Evolutionary conservation across 1,140 invertebrate genomes (phyloP), one percentile per base, ranked within the genome.

Genomic region (Drosophila equinoxialis): DNA sequence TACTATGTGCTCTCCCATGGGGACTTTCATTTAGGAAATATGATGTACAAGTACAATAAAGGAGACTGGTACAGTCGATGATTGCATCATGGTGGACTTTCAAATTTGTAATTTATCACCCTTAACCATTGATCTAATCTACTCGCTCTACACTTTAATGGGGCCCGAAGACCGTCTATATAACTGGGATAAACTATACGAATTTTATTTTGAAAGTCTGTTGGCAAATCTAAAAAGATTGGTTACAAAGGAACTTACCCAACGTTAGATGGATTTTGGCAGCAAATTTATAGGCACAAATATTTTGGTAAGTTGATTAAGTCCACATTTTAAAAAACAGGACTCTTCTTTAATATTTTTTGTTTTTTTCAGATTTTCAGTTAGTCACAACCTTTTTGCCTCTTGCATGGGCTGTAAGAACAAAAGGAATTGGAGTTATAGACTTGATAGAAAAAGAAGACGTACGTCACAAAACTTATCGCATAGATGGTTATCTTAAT

Each of bases 41-140:
- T 80, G 61, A 82, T 89, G 84, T 84, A 84, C n/a, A 83, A 87
- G 62, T 54, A 77, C 11, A 37, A 74, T 11, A 11, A 11, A 58
- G 5, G 37, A 20, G 13, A 58, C 58, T 20, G 58, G 55, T 45
- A 37, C 20, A 1, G 48, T 77, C 0, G 68, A 81, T 14, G 78
- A 90, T 20, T 48, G 72, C 14, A 67, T 89, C 60, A 51, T 90
- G 20, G 6, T 87, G 8, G 84, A 87, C 61, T 89, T 68, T 14
- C 85, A 90, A 68, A 48, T 81, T 2, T 54, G 69, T 13, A 73
- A 77, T n/a, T 33, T 82, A 4, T 81, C 65, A 10, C 84, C 80
- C 0, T 26, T 75, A 17, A 63, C 64, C 3, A 23, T 62, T 26
- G 86, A 90, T 51, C 11, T 81, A 11, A 20, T 79, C 0, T 90